phyloP scores from a whole-genome alignment of 2,797 vertebrate species.

The Graptemys geographica region DNA sequence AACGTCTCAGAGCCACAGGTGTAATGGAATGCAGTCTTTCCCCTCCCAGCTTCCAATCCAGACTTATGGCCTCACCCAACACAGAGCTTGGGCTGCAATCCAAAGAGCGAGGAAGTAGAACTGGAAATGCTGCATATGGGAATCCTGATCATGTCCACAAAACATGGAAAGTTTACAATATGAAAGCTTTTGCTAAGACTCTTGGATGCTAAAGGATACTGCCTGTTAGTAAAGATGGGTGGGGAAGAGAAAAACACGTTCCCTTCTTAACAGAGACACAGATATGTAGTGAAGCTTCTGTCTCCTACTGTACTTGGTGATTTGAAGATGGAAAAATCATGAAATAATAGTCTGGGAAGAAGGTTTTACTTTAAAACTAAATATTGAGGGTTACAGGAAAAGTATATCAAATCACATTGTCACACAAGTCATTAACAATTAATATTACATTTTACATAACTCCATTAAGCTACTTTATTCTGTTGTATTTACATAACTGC shows the following conservation, averaged over 20 bases:
- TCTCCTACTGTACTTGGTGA: neutral
- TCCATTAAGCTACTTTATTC: neutral
- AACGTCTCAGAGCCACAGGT: neutral
- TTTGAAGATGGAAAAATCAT: neutral
- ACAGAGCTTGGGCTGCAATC: constrained; percentile 10
- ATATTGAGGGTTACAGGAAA: neutral
- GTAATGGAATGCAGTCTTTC: neutral
- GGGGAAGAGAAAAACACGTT: neutral
- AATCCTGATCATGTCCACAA: neutral
- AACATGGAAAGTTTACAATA: neutral
- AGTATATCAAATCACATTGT: fast-evolving
- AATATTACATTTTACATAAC: neutral
- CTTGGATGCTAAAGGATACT: neutral
- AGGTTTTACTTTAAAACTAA: neutral
- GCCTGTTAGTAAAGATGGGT: neutral
- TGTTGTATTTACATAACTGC: neutral
- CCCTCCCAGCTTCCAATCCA: neutral
- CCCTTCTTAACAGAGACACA: neutral
- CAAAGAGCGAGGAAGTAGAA: neutral
- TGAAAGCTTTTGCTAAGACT: neutral
- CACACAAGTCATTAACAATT: neutral
- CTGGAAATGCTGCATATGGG: neutral
- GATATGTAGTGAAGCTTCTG: neutral
- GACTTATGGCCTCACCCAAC: neutral
- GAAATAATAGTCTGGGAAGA: neutral